Evolutionary conservation across 64 coral and sea anemone genomes (phyloP), one percentile per base, ranked within the genome.

Genomic region (Pocillopora verrucosa): DNA sequence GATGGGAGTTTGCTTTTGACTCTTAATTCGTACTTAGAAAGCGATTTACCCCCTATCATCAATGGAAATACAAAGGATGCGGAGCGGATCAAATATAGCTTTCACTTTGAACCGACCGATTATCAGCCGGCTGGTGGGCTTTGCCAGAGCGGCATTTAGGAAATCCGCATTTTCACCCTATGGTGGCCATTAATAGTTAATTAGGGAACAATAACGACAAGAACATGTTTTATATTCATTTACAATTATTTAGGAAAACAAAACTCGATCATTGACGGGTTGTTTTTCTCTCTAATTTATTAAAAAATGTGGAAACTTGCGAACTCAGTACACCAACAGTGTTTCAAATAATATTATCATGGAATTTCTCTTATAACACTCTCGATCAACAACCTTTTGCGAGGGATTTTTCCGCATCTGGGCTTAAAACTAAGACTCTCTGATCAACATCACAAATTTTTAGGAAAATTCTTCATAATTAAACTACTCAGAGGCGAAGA

Each of bases 211-310:
- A 72, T 12, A 22, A 56, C 56, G 9, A 45, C 41, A 35, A 36
- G 20, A 85, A 24, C 82, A 85, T 24, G 16, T 72, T 85, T 85
- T 72, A 25, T 72, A 85, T n/a, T 85, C 82, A 72, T 85, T 85
- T 85, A 13, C 13, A 9, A 57, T 30, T 62, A 62, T 60, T n/a
- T 19, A 14, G 3, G 9, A 17, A 81, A 81, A 20, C 67, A 70
- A 4, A 70, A 70, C 9, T 11, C 11, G 11, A 30, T 24, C 22
- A 16, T 30, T 30, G 65, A 60, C 59, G 14, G 24, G 1, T 22
- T 68, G 65, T 24, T 2, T 9, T 68, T 68, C 19, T 30, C 30
- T 30, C 30, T 30, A 30, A 30, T 30, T 30, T 30, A 30, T 30
- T 0, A 30, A 30, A 30, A 30, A 30, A 30, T 30, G 30, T 30